phyloP scores from a whole-genome alignment of 2,113 vertebrate genomes.

The Cochlearius cochlearius region DNA sequence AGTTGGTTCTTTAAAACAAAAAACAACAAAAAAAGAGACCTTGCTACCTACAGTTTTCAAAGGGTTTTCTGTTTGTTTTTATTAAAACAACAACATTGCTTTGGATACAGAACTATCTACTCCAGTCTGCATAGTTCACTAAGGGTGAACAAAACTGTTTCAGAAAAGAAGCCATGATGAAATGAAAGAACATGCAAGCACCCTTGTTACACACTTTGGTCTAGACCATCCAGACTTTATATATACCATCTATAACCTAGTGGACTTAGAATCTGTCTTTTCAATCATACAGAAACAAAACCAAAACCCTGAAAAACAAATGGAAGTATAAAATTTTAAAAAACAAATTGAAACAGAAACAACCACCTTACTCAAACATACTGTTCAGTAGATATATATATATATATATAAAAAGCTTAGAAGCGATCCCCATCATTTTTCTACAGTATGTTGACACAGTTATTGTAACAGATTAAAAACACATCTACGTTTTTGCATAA shows the following conservation, averaged over 20 bases:
- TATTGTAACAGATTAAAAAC: conserved; percentile 80
- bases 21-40: background rate
- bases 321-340: conserved; percentile 69
- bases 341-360: conserved; percentile 59
- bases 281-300: conserved; percentile 69
- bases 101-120: conserved; percentile 57
- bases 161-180: conserved; percentile 33
- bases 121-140: conserved; percentile 53
- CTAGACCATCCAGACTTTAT: conserved; percentile 64
- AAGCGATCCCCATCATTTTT: conserved; percentile 70
- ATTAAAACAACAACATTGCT: conserved; percentile 35
- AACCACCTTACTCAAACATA: conserved; percentile 62
- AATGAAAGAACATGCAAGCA: conserved; percentile 47
- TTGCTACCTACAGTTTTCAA: conserved; percentile 42
- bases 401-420: conserved; percentile 68
- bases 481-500: conserved; percentile 69
- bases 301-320: conserved; percentile 63
- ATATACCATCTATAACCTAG: conserved; percentile 73
- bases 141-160: conserved; percentile 26
- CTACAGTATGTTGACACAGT: conserved; percentile 78
- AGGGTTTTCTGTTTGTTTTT: conserved; percentile 34
- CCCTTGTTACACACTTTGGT: conserved; percentile 62
- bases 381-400: conserved; percentile 56
- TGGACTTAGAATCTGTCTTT: conserved; percentile 73
- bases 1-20: background rate